A percentile compares a stretch with the other conserved stretches of the same genome.
These are phyloP conservation scores for Potamilus streckersoni DNA, from an alignment of 1,140 invertebrate genomes.

Conservation along the genomic window DNA sequence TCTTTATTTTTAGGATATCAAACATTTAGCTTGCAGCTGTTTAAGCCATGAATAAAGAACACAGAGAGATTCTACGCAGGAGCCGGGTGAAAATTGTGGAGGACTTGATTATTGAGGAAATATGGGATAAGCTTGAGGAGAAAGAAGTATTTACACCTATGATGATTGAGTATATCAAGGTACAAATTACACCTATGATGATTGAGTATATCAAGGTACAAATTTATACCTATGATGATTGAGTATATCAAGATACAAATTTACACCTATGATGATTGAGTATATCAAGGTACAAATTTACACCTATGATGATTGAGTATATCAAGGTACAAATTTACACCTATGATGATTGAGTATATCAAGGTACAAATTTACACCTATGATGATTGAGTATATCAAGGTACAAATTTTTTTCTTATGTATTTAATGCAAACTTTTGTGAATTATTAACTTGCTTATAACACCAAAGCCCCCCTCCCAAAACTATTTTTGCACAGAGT, in stretches of 20 bases:
- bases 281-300: constrained; percentile 18
- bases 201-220: too few relatives aligned
- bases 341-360: constrained; percentile 21
- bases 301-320: constrained; percentile 20
- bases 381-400: constrained; percentile 23
- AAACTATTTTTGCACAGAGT: too few relatives aligned
- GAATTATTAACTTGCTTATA: too few relatives aligned
- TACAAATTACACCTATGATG: too few relatives aligned
- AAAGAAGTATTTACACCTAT: constrained; percentile 13
- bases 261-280: constrained; percentile 23
- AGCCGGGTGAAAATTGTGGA: constrained; percentile 11
- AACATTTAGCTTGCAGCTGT: neutral
- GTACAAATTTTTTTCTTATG: neutral
- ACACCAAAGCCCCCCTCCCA: too few relatives aligned
- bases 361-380: constrained; percentile 21
- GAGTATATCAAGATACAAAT: constrained; percentile 18
- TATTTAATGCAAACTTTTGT: neutral
- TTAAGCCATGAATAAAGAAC: neutral
- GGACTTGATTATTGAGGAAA: constrained; percentile 9
- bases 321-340: constrained; percentile 20
- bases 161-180: constrained; percentile 23
- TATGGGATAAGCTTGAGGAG: constrained; percentile 16
- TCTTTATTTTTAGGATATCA: too few relatives aligned
- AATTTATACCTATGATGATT: constrained; percentile 14
- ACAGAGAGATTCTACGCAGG: constrained; percentile 3